Conservation (phyloP, 2,888 invertebrate genomes). For the Ptilodon capucinus region DNA sequence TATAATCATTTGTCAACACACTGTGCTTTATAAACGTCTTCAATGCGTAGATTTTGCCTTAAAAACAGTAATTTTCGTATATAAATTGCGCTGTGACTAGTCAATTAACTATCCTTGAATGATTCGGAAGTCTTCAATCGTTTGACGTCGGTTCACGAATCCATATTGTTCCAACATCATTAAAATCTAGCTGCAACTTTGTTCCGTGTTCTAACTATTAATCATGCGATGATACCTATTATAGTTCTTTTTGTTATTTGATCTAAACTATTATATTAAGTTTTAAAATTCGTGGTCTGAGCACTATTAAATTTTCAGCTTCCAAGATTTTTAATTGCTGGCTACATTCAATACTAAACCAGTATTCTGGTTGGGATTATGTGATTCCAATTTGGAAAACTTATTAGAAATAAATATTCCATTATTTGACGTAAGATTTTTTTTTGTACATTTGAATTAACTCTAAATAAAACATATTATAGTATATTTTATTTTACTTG, state of each 20-base stretch:
- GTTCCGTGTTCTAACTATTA: constrained; percentile 71
- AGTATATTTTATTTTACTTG: too few relatives aligned
- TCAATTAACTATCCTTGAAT: constrained; percentile 51
- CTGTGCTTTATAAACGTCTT: too few relatives aligned
- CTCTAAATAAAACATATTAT: too few relatives aligned
- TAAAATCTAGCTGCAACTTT: constrained; percentile 61
- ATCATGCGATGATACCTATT: constrained; percentile 53
- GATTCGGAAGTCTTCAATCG: constrained; percentile 71
- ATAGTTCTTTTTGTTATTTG: constrained; percentile 19
- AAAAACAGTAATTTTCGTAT: neutral
- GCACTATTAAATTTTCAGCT: constrained; percentile 4
- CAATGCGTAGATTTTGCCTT: neutral
- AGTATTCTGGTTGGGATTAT: neutral
- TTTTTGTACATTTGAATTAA: too few relatives aligned
- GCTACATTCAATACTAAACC: neutral
- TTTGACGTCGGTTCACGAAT: constrained; percentile 55
- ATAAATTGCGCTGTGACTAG: neutral
- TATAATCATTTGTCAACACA: too few relatives aligned
- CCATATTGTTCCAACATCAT: constrained; percentile 66
- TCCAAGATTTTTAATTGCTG: neutral
- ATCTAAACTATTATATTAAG: constrained; percentile 16
- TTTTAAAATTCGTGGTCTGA: constrained; percentile 18
- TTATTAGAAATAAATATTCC: too few relatives aligned
- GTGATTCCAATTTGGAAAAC: neutral
- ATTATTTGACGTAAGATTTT: too few relatives aligned